Evolutionary conservation across 2,113 vertebrate species (phyloP), one percentile per base, ranked within the genome.

Genomic region (Prionailurus bengalensis): DNA sequence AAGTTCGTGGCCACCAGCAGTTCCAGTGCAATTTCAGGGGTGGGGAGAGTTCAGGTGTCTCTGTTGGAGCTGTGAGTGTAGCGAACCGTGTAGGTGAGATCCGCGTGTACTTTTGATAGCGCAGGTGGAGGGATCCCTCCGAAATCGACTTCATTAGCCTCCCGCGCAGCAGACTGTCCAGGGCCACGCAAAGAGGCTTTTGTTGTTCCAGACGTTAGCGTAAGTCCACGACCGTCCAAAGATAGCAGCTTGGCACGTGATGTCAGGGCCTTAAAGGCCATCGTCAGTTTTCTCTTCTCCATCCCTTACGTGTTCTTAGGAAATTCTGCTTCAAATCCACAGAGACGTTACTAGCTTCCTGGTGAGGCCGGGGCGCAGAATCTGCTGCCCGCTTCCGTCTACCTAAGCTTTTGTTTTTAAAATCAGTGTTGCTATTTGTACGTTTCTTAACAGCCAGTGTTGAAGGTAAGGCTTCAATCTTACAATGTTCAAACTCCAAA

Each of bases 31-130:
- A 99, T 99, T 99, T 99, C 99, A 4, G 99, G 99, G 95, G 99
- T 99, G 97, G 99, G 98, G 99, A 99, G 97, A 99, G 99, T 99
- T 99, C 99, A 4, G 99, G 99, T 97, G 99, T 99, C 99, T 99
- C 99, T 78, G 99, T 99, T 99, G 90, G 99, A 99, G 98, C 99
- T 99, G 99, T 99, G 99, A 99, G 99, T 99, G 98, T 99, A 99
- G 95, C 99, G 99, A 98, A 99, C 99, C 99, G 99, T 99, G 99
- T 99, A 99, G 98, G 99, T 99, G 98, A 99, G 99, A 99, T 99
- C 45, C 25, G 99, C 99, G 99, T 99, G 99, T 99, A 99, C 94
- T 99, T 99, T 99, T 93, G 99, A 99, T 97, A 99, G 99, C 93
- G 99, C 99, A 2, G 99, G 99, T 98, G 99, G 99, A 31, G 99